Percentiles rank a stretch among this genome's conserved stretches.
phyloP scores from a whole-genome alignment of 1,140 invertebrate species.

The Kradibia gibbosae region DNA sequence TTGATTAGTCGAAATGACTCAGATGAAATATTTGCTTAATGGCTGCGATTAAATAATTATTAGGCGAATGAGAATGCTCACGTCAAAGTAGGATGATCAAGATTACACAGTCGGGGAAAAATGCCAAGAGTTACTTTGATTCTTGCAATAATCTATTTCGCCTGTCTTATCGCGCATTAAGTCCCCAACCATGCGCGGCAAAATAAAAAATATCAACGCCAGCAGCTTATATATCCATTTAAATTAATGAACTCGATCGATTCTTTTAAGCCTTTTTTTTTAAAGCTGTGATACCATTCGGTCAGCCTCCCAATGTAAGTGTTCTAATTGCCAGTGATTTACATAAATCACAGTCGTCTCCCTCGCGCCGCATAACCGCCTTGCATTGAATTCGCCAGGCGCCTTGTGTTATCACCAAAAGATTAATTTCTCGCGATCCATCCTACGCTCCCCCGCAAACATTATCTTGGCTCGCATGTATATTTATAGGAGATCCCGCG shows the following conservation, averaged over 20 bases:
- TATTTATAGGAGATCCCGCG: not conserved
- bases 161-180: conserved; percentile 16
- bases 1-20: not conserved
- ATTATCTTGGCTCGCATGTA: not conserved
- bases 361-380: not conserved
- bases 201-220: not conserved
- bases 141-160: not conserved
- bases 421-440: conserved; percentile 45
- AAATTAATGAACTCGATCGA: conserved; percentile 47
- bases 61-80: not conserved
- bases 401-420: conserved; percentile 24
- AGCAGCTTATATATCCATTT: conserved; percentile 36
- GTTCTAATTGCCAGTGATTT: conserved; percentile 46
- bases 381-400: conserved; percentile 45
- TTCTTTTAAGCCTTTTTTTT: conserved; percentile 34
- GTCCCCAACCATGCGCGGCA: not conserved
- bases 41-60: not conserved
- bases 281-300: not conserved
- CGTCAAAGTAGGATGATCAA: not conserved
- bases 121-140: not conserved
- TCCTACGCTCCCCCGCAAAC: not conserved
- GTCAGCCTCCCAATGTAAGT: conserved; percentile 18
- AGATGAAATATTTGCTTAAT: not conserved
- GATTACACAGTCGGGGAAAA: not conserved
- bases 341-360: conserved; percentile 39